A percentile compares a stretch with the other conserved stretches of the same genome.
These are phyloP conservation scores for Cephus sareptanus DNA, from an alignment of 2,888 invertebrate species.

Conservation along the genomic window DNA sequence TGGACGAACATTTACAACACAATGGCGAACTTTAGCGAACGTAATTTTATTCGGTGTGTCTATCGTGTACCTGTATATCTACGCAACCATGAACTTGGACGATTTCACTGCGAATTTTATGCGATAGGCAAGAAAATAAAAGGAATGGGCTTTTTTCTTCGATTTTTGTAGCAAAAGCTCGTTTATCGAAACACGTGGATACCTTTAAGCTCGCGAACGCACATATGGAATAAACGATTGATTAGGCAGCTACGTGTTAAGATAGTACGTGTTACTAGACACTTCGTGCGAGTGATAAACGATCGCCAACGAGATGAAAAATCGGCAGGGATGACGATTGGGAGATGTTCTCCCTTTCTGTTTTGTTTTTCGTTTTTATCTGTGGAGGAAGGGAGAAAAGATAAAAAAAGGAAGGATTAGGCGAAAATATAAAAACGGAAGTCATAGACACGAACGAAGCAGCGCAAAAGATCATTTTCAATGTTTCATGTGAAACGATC, in stretches of 20 bases:
- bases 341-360: not conserved
- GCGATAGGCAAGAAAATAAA: not conserved
- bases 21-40: not conserved
- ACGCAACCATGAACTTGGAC: not conserved
- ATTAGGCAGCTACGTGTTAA: not conserved
- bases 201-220: not conserved
- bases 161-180: not conserved
- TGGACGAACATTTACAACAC: not conserved
- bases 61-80: not conserved
- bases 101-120: not conserved
- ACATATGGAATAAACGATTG: not conserved
- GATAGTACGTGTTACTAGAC: not conserved
- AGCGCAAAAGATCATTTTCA: not conserved
- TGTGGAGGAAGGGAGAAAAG: not conserved
- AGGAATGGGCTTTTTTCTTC: not conserved
- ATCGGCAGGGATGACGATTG: not conserved
- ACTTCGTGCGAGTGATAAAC: not conserved
- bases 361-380: not conserved
- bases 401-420: not conserved
- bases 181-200: not conserved
- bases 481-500: not conserved
- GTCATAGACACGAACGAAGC: not conserved
- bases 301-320: not conserved
- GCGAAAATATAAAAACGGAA: not conserved
- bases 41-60: not conserved